Conservation (phyloP, 2,888 invertebrate species). For the Eubasilissa splendida region DNA sequence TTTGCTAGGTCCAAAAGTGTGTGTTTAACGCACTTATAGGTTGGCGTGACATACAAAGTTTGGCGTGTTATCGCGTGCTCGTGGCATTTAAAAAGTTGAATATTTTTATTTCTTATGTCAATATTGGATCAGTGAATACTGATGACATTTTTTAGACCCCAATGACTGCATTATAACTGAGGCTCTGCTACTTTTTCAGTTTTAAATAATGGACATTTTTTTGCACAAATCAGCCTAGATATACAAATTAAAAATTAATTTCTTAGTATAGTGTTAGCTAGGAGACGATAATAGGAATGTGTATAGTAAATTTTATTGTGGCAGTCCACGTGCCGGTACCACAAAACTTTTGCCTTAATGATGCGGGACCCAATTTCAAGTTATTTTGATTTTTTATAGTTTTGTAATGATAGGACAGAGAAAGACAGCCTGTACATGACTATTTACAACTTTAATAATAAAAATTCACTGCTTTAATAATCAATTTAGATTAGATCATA, state of each 20-base stretch:
- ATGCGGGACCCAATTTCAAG: too few species aligned
- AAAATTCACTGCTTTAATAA: background rate
- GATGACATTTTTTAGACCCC: too few species aligned
- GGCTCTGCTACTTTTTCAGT: too few species aligned
- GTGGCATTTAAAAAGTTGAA: too few species aligned
- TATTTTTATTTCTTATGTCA: too few species aligned
- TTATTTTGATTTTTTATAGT: background rate
- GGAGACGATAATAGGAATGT: constrained; percentile 17
- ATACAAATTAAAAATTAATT: constrained; percentile 18
- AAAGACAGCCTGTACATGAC: constrained; percentile 47
- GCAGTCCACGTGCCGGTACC: background rate
- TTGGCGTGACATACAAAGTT: too few species aligned
- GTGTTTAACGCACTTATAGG: too few species aligned
- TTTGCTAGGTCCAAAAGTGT: too few species aligned
- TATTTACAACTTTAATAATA: constrained; percentile 46
- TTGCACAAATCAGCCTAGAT: constrained; percentile 30
- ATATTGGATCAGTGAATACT: too few species aligned
- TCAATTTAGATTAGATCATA: background rate
- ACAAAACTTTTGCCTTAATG: too few species aligned
- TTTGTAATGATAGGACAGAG: constrained; percentile 11
- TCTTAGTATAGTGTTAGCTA: constrained; percentile 11
- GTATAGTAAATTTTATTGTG: background rate
- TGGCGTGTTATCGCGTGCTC: too few species aligned
- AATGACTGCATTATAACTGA: too few species aligned
- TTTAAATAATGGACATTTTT: constrained; percentile 1